Evolutionary conservation across 2,888 invertebrate species (phyloP), one percentile per base, ranked within the genome.

Genomic region (Sminthurides aquaticus): DNA sequence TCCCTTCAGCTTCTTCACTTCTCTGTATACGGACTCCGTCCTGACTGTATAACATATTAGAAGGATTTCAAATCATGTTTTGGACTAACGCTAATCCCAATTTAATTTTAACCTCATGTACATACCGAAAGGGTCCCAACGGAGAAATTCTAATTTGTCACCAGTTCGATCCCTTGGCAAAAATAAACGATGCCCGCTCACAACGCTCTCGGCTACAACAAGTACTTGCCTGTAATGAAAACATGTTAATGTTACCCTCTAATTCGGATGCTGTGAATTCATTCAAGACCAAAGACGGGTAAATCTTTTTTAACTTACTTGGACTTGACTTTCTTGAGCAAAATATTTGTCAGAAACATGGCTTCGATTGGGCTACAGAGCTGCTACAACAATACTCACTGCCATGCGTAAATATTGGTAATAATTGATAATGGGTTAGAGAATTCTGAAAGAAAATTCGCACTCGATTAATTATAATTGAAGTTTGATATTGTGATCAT

Each of bases 121-220:
- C 87, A 86, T 81, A 91, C 91, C 85, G 72, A 81, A 87, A 0
- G 91, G 91, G 81, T 92, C 91, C 74, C 86, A 90, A 62, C 82
- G 78, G 67, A 90, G 80, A 0, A 85, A 69, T 80, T 91, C 91
- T 60, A 90, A 68, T 82, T 91, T 92, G 15, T 91, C 91, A 1
- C 81, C 87, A 57, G 88, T 77, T 72, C 91, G 83, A 75, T 89
- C 89, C 65, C 91, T 82, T 56, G 87, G 82, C 65, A 78, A 77
- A 66, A 83, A 84, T 66, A 84, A 83, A 74, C 82, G 84, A 76
- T 92, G 91, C 0, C 90, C 90, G 75, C 85, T 87, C 1, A 89
- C 88, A 60, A 86, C 80, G 79, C 91, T 91, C 78, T 90, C 86
- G 83, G 90, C 81, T 71, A 87, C 75, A 8, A 92, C 90, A 86